These are phyloP conservation scores for Metellina segmentata DNA, from an alignment of 2,888 invertebrate species.

Conservation along the genomic window DNA sequence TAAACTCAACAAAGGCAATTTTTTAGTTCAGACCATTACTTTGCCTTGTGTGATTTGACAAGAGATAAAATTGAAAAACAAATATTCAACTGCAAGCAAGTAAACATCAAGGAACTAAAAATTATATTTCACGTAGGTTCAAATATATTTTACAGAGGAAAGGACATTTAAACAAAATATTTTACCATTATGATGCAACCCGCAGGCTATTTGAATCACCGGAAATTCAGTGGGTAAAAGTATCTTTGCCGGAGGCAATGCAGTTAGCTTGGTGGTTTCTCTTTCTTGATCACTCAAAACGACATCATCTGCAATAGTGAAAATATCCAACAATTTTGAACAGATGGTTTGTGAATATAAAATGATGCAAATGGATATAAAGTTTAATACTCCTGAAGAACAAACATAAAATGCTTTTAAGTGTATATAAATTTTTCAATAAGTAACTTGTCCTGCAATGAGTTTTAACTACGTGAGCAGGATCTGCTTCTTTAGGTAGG, in stretches of 20 bases:
- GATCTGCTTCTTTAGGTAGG: no score
- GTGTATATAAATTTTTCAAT: background rate
- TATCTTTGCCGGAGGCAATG: constrained; percentile 90
- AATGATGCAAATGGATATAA: no score
- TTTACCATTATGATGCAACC: constrained; percentile 91
- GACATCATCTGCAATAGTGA: constrained; percentile 78
- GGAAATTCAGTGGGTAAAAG: constrained; percentile 87
- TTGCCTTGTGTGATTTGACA: no score
- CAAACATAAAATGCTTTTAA: background rate
- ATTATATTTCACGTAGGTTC: background rate
- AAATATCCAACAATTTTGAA: background rate
- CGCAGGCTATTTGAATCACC: constrained; percentile 91
- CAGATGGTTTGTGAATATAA: no score
- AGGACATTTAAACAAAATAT: background rate
- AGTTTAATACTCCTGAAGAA: background rate
- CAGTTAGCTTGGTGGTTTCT: constrained; percentile 86
- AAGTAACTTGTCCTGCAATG: background rate
- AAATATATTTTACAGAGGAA: background rate
- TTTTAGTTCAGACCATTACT: no score
- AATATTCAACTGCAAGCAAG: no score
- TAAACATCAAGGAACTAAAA: no score
- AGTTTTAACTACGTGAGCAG: no score
- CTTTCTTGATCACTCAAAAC: constrained; percentile 84
- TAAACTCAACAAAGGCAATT: no score
- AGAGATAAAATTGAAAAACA: no score